A percentile compares a stretch with the other conserved stretches of the same genome.
phyloP scores from a whole-genome alignment of 2,888 invertebrate species.

The Noctua janthina region DNA sequence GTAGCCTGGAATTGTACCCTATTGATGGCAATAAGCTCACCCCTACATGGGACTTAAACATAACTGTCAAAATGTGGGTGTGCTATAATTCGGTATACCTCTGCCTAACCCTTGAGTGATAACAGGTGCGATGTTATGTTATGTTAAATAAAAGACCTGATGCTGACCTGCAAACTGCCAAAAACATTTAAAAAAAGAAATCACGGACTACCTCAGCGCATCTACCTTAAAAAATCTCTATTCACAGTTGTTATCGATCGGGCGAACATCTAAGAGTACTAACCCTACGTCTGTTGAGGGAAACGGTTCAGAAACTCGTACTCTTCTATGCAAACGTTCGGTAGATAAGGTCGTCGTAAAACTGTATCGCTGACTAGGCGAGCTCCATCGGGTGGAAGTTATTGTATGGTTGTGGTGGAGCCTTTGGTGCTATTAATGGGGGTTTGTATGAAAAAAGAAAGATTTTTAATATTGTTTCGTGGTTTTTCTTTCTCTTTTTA shows the following conservation, averaged over 20 bases:
- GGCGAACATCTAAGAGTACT: constrained; percentile 44
- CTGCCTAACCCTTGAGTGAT: no score
- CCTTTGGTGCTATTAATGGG: constrained; percentile 39
- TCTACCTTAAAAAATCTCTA: constrained; percentile 37
- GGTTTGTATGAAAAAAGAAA: constrained; percentile 2
- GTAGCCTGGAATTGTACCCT: no score
- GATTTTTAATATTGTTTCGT: neutral
- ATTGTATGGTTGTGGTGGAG: constrained; percentile 45
- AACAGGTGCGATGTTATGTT: no score
- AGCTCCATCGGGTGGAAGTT: constrained; percentile 65
- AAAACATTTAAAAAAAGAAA: neutral
- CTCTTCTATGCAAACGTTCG: constrained; percentile 64
- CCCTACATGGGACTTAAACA: no score
- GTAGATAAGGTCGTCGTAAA: constrained; percentile 67
- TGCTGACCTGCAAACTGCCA: neutral
- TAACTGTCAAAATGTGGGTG: no score
- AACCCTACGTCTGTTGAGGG: constrained; percentile 60
- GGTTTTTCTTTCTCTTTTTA: no score
- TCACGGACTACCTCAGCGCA: neutral
- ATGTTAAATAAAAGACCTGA: neutral
- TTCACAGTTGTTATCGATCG: constrained; percentile 55
- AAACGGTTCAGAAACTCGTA: constrained; percentile 69
- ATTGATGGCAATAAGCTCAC: no score
- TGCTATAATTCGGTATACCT: no score
- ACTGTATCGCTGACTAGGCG: constrained; percentile 63